A percentile compares a stretch with the other conserved stretches of the same genome.
These are phyloP conservation scores for Machimus atricapillus DNA, from an alignment of 2,888 invertebrate genomes.

Conservation along the genomic window DNA sequence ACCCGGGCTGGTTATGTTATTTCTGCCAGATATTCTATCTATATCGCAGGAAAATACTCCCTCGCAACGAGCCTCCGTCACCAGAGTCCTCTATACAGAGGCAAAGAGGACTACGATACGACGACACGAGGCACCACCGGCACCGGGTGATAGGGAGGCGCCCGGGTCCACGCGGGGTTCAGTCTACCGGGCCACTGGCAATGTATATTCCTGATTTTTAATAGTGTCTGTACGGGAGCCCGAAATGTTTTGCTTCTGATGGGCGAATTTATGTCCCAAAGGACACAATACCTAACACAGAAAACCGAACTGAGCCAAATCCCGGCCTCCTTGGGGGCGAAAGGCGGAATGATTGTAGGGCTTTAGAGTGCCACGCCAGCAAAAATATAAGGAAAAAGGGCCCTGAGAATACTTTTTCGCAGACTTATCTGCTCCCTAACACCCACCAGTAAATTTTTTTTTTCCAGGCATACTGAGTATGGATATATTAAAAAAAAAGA, in stretches of 20 bases:
- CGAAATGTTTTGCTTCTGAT: constrained; percentile 7
- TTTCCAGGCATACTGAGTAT: neutral
- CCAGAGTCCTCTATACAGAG: neutral
- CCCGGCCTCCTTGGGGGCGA: neutral
- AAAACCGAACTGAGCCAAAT: constrained; percentile 19
- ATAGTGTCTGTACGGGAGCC: constrained; percentile 4
- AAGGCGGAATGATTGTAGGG: neutral
- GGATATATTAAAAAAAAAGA: neutral
- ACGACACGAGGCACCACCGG: neutral
- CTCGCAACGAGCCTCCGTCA: neutral
- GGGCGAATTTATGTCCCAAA: constrained; percentile 8
- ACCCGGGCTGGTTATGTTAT: neutral
- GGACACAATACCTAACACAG: constrained; percentile 1
- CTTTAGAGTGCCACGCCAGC: neutral
- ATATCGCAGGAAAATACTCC: neutral
- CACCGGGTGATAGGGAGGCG: neutral
- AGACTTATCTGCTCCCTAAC: neutral
- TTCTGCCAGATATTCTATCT: neutral
- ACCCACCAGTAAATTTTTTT: neutral
- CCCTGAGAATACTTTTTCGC: neutral
- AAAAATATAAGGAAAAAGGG: neutral
- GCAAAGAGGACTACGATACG: neutral
- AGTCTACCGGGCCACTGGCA: neutral
- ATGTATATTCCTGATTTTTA: neutral
- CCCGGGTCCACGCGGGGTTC: neutral